Evolutionary conservation across 2,888 invertebrate genomes (phyloP).

Genomic region (Caenorhabditis sp.): DNA sequence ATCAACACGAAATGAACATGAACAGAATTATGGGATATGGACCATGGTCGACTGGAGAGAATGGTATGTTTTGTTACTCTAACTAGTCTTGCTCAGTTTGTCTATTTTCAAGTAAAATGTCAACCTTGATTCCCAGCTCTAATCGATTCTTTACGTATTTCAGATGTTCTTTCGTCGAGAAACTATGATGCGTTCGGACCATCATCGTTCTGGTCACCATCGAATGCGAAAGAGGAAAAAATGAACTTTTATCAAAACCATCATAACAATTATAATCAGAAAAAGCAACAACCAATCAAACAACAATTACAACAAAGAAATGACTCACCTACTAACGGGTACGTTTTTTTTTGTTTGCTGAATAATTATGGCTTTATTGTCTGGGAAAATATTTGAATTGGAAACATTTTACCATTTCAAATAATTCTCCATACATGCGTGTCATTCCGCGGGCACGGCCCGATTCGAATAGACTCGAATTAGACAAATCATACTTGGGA

Average conservation of each 20-base stretch:
- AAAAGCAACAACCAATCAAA: background rate
- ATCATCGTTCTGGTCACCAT: background rate
- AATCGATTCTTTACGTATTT: no score
- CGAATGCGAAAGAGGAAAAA: background rate
- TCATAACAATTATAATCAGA: background rate
- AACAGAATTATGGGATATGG: background rate
- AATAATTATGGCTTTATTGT: background rate
- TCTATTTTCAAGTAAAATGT: no score
- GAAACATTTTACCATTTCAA: no score
- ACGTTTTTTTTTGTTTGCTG: background rate
- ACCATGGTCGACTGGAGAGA: background rate
- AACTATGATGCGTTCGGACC: background rate
- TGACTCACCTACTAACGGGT: constrained; percentile 37
- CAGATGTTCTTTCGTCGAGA: background rate
- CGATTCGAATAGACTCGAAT: no score
- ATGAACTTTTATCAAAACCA: background rate
- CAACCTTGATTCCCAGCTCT: no score
- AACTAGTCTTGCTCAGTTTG: no score
- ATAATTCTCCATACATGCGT: no score
- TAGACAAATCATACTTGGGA: no score
- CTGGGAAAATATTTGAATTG: background rate
- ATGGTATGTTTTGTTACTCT: background rate
- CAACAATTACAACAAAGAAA: constrained; percentile 7
- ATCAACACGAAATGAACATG: background rate
- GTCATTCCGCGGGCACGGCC: no score